A percentile compares a stretch with the other conserved stretches of the same genome.
Conservation (phyloP, 2,113 vertebrate species). For the Odontophorus gujanensis region DNA sequence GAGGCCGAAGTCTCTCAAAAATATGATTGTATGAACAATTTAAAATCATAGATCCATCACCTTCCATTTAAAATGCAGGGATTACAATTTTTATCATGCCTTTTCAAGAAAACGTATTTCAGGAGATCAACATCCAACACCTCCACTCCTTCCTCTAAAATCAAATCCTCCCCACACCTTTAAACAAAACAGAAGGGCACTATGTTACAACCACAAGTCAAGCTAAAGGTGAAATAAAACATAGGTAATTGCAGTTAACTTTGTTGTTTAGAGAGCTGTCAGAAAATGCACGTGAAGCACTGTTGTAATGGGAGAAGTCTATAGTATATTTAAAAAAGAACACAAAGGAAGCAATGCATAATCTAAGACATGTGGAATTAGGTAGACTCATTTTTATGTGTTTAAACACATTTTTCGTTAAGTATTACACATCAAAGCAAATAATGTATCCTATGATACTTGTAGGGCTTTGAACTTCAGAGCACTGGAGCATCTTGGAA, state of each 20-base stretch:
- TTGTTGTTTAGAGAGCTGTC: background rate
- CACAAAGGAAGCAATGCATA: background rate
- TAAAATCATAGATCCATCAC: background rate
- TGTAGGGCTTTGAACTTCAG: background rate
- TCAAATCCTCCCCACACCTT: background rate
- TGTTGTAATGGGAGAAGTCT: background rate
- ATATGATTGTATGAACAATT: background rate
- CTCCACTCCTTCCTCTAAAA: background rate
- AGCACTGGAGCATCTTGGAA: background rate
- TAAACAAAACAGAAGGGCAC: background rate
- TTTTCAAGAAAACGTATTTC: background rate
- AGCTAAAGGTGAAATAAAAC: background rate
- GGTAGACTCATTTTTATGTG: background rate
- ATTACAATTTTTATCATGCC: background rate
- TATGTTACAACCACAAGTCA: background rate
- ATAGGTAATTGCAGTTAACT: background rate
- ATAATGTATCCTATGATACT: background rate
- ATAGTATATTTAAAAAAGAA: background rate
- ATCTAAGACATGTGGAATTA: background rate
- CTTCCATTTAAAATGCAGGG: background rate
- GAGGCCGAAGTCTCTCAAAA: background rate
- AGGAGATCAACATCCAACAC: background rate
- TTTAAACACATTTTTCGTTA: background rate
- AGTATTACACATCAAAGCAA: slow-evolving; percentile 5
- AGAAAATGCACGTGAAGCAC: background rate